phyloP scores from a whole-genome alignment of 1,140 invertebrate genomes.

The Bombus haemorrhoidalis region DNA sequence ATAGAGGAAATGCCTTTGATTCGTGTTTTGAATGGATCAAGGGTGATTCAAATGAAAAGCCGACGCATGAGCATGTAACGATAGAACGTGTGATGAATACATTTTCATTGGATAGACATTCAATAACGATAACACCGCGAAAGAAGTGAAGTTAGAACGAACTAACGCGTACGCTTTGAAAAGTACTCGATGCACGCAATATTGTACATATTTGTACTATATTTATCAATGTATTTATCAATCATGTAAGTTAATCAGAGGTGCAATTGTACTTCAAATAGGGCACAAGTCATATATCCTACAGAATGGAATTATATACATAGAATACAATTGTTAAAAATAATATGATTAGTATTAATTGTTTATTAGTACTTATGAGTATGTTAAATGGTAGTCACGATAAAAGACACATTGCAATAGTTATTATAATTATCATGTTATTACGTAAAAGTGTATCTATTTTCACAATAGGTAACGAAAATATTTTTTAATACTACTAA shows the following conservation, averaged over 20 bases:
- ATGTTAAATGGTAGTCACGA: background rate
- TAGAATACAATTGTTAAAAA: no score
- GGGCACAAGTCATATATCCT: background rate
- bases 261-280: background rate
- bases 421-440: background rate
- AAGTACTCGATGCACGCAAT: background rate
- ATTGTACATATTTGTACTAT: no score
- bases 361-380: background rate
- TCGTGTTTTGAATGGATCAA: background rate
- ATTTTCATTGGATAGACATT: background rate
- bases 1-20: background rate
- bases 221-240: background rate
- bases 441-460: background rate
- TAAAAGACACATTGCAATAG: background rate
- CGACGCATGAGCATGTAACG: no score
- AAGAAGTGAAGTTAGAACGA: background rate
- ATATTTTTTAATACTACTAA: background rate
- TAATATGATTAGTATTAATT: background rate
- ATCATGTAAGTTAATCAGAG: background rate
- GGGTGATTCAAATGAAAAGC: background rate
- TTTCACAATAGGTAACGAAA: no score
- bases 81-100: constrained; percentile 20
- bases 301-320: background rate
- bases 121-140: background rate
- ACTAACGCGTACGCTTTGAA: background rate